phyloP scores from a whole-genome alignment of 2,888 invertebrate genomes.

The Teinopalpus imperialis region DNA sequence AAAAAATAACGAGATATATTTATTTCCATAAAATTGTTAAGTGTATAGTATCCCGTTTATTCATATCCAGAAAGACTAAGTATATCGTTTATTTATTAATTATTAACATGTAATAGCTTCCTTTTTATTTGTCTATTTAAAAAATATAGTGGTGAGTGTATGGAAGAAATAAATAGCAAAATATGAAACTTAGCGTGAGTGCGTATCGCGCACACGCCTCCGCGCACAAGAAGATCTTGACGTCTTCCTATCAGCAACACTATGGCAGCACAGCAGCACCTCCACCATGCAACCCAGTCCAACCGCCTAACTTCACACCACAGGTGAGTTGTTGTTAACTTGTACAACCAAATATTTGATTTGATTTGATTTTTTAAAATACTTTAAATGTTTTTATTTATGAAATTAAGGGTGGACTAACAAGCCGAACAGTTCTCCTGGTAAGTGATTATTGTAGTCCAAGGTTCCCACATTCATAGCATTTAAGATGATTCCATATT shows the following conservation, averaged over 20 bases:
- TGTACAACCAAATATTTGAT: no score
- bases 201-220: constrained; percentile 94
- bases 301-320: constrained; percentile 64
- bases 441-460: no score
- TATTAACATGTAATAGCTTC: no score
- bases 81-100: no score
- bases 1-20: not conserved
- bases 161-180: constrained; percentile 20
- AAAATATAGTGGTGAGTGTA: not conserved
- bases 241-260: constrained; percentile 88
- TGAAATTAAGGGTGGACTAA: no score
- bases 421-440: no score
- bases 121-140: not conserved
- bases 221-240: constrained; percentile 93
- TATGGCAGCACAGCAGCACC: constrained; percentile 89
- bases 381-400: no score
- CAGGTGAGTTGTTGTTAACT: constrained; percentile 57
- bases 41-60: no score
- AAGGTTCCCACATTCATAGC: no score
- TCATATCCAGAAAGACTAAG: no score
- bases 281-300: constrained; percentile 75
- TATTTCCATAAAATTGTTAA: not conserved
- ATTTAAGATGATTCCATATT: no score
- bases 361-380: no score
- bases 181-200: constrained; percentile 93